Base-by-base conservation (phyloP, 2,797 vertebrate species). In the Anableps anableps region DNA sequence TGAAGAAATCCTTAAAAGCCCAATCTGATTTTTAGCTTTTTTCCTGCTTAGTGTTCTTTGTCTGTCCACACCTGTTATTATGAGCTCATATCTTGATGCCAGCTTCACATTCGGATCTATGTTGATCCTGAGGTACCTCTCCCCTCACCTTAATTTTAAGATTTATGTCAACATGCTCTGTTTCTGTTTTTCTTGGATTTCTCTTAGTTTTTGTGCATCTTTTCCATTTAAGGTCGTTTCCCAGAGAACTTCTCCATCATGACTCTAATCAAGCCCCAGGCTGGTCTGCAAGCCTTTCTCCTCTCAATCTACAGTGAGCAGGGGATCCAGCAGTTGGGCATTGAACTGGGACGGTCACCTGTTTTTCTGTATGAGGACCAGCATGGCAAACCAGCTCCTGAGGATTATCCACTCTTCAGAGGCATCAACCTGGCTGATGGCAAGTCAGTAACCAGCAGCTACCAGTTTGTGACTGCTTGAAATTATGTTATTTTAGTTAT, bases 291-390 rank as follows among this genome's bases (percentile, higher is more conserved):
- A 85, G 95, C 96, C 26, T 97, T 98, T 91, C 95, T 98, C 53
- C 92, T 98, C 77, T 98, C 97, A 34, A 80, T 98, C 86, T 98
- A 99, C 92, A 97, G 94, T 10, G 97, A 96, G 76, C 96, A 97
- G 78, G 97, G 97, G 0, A 83, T 96, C 81, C 97, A 96, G 90
- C 97, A 98, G 93, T 91, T 99, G 86, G 97, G 97, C 14, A 55
- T 98, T 5, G 98, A 99, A 91, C 88, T 99, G 6, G 97, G 97
- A 58, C 96, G 93, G 72, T 97, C 97, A 0, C 96, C 97, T 0
- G 94, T 97, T 82, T 98, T 99, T 92, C 96, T 98, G 82, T 99
- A 98, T 0, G 96, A 97, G 86, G 98, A 99, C 94, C 97, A 99
- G 88, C 95, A 81, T 0, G 96, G 96, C 50, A 96, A 95, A 74